Percentiles rank a stretch among this genome's conserved stretches.
Conservation (phyloP, 1,140 invertebrate genomes). For the Drosophila pruinosa region DNA sequence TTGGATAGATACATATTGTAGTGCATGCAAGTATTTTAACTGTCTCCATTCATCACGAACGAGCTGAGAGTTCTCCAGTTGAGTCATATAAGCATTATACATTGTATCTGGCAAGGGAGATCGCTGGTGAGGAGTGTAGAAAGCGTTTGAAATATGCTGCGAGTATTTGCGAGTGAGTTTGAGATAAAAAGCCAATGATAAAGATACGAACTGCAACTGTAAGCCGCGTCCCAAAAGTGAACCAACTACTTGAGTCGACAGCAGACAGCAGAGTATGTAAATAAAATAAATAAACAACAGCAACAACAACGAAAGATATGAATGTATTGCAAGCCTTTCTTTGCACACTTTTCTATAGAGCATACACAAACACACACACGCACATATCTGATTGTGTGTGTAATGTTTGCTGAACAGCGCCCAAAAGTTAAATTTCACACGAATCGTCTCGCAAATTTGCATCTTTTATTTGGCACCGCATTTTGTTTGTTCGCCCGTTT, state of each 20-base stretch:
- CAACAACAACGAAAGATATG: slow-evolving; percentile 1
- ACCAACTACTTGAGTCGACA: slow-evolving; percentile 4
- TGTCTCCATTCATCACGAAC: no score
- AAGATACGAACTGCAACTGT: neutral
- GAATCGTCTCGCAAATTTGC: slow-evolving; percentile 59
- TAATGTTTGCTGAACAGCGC: slow-evolving; percentile 35
- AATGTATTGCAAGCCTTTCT: slow-evolving; percentile 59
- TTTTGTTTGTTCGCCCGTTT: slow-evolving; percentile 63
- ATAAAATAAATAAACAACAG: neutral
- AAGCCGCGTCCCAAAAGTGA: neutral
- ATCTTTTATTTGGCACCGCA: slow-evolving; percentile 56
- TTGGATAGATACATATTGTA: neutral
- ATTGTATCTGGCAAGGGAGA: no score
- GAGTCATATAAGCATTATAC: neutral
- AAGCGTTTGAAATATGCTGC: slow-evolving; percentile 5
- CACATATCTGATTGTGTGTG: neutral
- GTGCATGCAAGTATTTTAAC: no score
- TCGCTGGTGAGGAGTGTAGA: neutral
- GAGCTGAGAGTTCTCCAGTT: neutral
- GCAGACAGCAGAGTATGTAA: slow-evolving; percentile 3
- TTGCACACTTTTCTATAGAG: slow-evolving; percentile 30
- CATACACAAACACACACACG: neutral
- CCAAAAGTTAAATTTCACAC: slow-evolving; percentile 48
- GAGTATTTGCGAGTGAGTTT: no score
- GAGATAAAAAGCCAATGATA: neutral